These are phyloP conservation scores for Struthidea cinerea DNA, from an alignment of 2,113 vertebrate species.

Conservation along the genomic window DNA sequence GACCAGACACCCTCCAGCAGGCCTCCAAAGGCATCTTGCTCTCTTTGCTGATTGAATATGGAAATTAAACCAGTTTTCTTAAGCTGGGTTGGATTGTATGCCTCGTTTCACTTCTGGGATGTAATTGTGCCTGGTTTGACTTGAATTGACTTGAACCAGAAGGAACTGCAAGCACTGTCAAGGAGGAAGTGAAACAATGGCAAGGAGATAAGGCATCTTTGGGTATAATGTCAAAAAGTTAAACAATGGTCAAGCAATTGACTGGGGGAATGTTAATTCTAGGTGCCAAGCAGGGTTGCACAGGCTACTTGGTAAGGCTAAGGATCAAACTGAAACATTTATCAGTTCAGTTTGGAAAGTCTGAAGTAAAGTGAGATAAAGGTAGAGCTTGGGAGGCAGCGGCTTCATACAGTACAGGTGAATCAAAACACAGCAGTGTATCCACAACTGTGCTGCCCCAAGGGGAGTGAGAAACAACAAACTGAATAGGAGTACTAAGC, in stretches of 20 bases:
- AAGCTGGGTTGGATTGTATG: background rate
- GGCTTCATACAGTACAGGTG: background rate
- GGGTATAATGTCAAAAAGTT: background rate
- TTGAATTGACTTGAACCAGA: background rate
- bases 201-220: conserved; percentile 28
- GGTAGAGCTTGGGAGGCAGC: background rate
- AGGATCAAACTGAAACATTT: background rate
- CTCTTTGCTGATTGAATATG: background rate
- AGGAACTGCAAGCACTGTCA: background rate
- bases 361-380: background rate
- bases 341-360: background rate
- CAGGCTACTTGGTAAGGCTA: background rate
- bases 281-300: background rate
- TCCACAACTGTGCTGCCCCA: background rate
- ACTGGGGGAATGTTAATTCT: background rate
- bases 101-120: background rate
- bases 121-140: background rate
- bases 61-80: background rate
- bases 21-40: background rate
- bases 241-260: background rate
- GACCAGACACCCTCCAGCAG: background rate
- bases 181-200: conserved; percentile 19
- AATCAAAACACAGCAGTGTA: background rate
- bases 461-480: background rate
- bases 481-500: background rate